Evolutionary conservation across 1,140 invertebrate genomes (phyloP), one percentile per base, ranked within the genome.

Genomic region (Trichogramma pretiosum): DNA sequence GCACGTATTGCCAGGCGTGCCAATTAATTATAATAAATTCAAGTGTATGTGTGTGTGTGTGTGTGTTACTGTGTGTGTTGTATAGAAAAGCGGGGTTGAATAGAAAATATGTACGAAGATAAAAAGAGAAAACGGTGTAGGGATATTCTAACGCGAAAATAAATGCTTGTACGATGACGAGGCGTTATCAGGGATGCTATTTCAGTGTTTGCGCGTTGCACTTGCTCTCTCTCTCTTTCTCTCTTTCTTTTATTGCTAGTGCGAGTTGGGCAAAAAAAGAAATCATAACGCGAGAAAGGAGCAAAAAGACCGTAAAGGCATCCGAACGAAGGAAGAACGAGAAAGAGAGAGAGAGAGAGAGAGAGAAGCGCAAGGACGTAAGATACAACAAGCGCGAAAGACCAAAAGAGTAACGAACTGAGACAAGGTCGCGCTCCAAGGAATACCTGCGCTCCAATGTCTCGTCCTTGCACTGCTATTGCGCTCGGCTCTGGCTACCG

Each of bases 101-200:
- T n/a, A n/a, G n/a, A n/a, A n/a, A n/a, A n/a, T n/a, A n/a, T n/a
- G n/a, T n/a, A n/a, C n/a, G n/a, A n/a, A n/a, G n/a, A n/a, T n/a
- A n/a, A n/a, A n/a, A n/a, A n/a, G n/a, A n/a, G n/a, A n/a, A n/a
- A n/a, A n/a, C n/a, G n/a, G n/a, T n/a, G n/a, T n/a, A n/a, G n/a
- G n/a, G n/a, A n/a, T n/a, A n/a, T n/a, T 34, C 38, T 50, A 51
- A 46, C 35, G 50, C 41, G 49, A 57, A 47, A 52, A 57, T 60
- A 58, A 60, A 58, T 58, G 55, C 57, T 52, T 50, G 42, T 36
- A 26, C 42, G 47, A 60, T 60, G 59, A 60, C 59, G 55, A 60
- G 56, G 56, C 52, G 38, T 45, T 48, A 50, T 52, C 40, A 45
- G 49, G 39, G 56, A 48, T 55, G 53, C 52, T 47, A 50, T n/a